Percentiles rank a stretch among this genome's conserved stretches.
These are phyloP conservation scores for Plectrocnemia conspersa DNA, from an alignment of 1,140 invertebrate genomes.

Conservation along the genomic window DNA sequence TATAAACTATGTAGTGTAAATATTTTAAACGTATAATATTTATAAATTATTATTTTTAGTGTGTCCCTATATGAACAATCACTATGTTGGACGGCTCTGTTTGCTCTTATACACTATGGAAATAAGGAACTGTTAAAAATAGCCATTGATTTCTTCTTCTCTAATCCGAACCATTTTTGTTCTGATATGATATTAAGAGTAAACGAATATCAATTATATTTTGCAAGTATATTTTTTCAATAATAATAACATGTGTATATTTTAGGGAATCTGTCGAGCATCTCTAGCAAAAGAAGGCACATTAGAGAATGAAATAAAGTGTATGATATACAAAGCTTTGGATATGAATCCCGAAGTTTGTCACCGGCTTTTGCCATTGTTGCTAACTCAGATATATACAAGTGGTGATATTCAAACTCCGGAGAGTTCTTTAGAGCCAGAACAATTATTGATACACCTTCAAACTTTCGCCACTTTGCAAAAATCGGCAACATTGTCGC, in stretches of 20 bases:
- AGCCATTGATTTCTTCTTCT: slow-evolving; percentile 42
- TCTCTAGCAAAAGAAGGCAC: slow-evolving; percentile 4
- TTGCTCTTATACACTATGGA: slow-evolving; percentile 41
- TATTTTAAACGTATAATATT: neutral
- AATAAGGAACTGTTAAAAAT: slow-evolving; percentile 40
- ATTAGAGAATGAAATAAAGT: slow-evolving; percentile 12
- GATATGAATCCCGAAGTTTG: slow-evolving; percentile 19
- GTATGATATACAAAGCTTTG: slow-evolving; percentile 21
- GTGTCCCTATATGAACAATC: slow-evolving; percentile 47
- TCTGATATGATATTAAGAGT: slow-evolving; percentile 45
- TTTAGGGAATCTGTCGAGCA: slow-evolving; percentile 28
- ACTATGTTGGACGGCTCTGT: slow-evolving; percentile 45
- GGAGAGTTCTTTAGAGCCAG: slow-evolving; percentile 48
- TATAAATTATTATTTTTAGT: slow-evolving; percentile 35
- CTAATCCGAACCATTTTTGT: slow-evolving; percentile 43
- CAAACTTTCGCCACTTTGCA: slow-evolving; percentile 45
- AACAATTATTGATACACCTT: slow-evolving; percentile 46
- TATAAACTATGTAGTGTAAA: slow-evolving; percentile 8
- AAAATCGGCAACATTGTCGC: slow-evolving; percentile 38
- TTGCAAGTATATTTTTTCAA: slow-evolving; percentile 2
- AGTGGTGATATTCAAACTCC: slow-evolving; percentile 35
- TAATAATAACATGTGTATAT: slow-evolving; percentile 1
- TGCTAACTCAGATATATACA: slow-evolving; percentile 26
- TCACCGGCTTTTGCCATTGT: slow-evolving; percentile 17
- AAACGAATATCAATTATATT: slow-evolving; percentile 12